These are phyloP conservation scores for Paramormyrops kingsleyae DNA, from an alignment of 2,113 vertebrate species.

Conservation along the genomic window DNA sequence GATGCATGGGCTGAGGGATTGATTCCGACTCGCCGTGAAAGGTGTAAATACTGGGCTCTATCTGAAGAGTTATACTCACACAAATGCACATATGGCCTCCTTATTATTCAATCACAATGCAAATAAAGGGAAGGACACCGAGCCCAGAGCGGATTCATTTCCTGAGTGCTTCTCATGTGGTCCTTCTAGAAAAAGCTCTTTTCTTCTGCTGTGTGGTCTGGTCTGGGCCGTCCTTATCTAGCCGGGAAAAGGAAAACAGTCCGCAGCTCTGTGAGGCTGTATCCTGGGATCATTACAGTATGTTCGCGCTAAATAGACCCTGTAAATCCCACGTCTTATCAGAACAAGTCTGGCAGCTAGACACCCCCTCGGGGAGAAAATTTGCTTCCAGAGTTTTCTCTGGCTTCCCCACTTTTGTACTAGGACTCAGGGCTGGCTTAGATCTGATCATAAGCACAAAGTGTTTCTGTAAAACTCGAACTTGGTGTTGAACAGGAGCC, in stretches of 20 bases:
- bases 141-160: not conserved
- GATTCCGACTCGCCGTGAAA: conserved; percentile 6
- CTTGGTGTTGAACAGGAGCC: not conserved
- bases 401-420: not conserved
- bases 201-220: not conserved
- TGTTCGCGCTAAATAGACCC: not conserved
- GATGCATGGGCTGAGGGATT: conserved; percentile 8
- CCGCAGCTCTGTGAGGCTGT: not conserved
- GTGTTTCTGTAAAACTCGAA: not conserved
- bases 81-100: not conserved
- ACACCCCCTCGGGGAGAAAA: not conserved
- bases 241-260: not conserved
- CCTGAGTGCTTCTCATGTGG: not conserved
- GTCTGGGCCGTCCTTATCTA: not conserved
- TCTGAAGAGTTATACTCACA: not conserved
- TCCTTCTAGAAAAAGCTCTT: not conserved
- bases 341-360: not conserved
- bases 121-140: not conserved
- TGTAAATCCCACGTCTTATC: not conserved
- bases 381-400: not conserved
- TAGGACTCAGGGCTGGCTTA: not conserved
- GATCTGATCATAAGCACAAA: not conserved
- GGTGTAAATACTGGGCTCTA: not conserved
- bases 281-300: not conserved
- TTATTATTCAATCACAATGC: not conserved